Evolutionary conservation across 2,888 invertebrate species (phyloP), one percentile per base, ranked within the genome.

Genomic region (Amblyjoppa fuscipennis): DNA sequence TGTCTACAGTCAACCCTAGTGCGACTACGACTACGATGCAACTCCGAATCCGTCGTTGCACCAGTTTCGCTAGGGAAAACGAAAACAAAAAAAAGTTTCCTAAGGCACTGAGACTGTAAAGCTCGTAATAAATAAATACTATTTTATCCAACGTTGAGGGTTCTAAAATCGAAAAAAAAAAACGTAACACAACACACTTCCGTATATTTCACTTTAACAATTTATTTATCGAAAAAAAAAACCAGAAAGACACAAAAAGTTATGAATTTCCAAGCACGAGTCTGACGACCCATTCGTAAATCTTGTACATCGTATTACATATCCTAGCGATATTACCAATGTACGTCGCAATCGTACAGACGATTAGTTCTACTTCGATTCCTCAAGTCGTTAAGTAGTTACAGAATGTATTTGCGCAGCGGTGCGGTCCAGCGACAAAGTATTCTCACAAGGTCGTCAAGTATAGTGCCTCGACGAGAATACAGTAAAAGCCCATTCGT

Each of bases 401-500:
- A 64, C 64, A 64, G 34, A 64, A 34, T 64, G 64, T 34, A 34
- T 64, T 64, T 34, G 64, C n/a, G 64, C 64, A 64, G 64, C n/a
- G 64, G 64, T 49, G 31, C 64, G n/a, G 64, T 64, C 34, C 31
- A 64, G 31, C 64, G 1, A 16, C 34, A 34, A 34, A 31, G 5
- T 6, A 64, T 64, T 34, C 34, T 16, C 64, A 6, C 64, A 64
- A 34, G 64, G 64, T 64, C 64, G 28, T n/a, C n/a, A 5, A 61
- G 34, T 64, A 64, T 6, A 64, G n/a, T 7, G 31, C 64, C 64
- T 64, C 34, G 64, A 64, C 16, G 64, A 16, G 31, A 64, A 75
- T 61, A 75, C n/a, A 75, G 61, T 11, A 45, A 75, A 61, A 49
- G 31, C n/a, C 61, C 74, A 16, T n/a, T 28, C 28, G 61, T 74